Percentiles rank a stretch among this genome's conserved stretches.
Evolutionary conservation across 2,888 invertebrate species (phyloP).

Genomic region (Exephanes ischioxanthus): DNA sequence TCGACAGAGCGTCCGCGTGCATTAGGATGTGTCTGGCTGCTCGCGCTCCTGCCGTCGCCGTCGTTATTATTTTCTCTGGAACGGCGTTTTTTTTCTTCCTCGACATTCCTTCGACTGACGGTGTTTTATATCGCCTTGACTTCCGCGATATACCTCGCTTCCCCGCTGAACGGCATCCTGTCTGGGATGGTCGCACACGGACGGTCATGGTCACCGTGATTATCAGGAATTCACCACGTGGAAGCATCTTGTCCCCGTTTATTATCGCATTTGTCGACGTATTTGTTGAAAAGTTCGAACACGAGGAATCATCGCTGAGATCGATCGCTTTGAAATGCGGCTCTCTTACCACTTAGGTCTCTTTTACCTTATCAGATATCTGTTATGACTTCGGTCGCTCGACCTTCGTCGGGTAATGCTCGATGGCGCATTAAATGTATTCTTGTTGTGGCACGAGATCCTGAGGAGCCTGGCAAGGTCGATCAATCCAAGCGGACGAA

Average conservation of each 20-base stretch:
- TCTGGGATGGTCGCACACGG: not conserved
- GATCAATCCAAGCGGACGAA: not conserved
- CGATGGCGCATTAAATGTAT: not conserved
- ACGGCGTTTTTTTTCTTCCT: not conserved
- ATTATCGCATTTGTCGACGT: not conserved
- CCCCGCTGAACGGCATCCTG: not conserved
- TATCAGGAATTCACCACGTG: not conserved
- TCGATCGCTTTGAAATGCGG: not conserved
- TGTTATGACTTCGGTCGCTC: not conserved
- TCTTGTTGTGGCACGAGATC: slow-evolving; percentile 2
- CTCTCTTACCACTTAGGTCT: not conserved
- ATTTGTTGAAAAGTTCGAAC: not conserved
- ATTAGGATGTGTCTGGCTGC: not conserved
- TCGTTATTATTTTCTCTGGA: not conserved
- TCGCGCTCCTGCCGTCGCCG: not conserved
- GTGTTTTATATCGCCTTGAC: not conserved
- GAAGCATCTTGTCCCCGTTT: not conserved
- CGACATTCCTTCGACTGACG: not conserved
- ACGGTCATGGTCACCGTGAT: slow-evolving; percentile 10
- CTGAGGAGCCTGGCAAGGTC: not conserved
- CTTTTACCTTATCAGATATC: not conserved
- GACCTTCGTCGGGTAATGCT: not conserved
- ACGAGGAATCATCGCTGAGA: not conserved
- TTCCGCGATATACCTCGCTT: not conserved
- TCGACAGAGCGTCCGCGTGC: not conserved